phyloP scores from a whole-genome alignment of 2,113 vertebrate genomes.

The Nothocercus nigrocapillus region DNA sequence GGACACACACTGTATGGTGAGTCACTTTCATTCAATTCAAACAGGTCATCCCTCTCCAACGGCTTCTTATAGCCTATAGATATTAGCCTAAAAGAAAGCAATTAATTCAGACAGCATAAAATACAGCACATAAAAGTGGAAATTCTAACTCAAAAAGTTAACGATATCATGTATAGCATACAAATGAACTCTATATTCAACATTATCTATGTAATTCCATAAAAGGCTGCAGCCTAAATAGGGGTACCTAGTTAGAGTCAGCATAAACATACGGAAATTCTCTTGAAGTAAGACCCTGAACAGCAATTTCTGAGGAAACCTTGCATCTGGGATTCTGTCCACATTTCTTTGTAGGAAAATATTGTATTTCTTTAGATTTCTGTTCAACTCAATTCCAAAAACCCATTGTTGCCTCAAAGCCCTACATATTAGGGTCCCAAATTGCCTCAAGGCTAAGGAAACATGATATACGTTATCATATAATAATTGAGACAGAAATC shows the following conservation, averaged over 20 bases:
- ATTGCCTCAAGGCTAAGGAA: not conserved
- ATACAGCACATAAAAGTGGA: not conserved
- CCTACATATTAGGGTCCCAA: not conserved
- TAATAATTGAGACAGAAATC: not conserved
- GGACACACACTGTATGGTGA: slow-evolving; percentile 55
- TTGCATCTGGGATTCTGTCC: not conserved
- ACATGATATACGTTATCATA: not conserved
- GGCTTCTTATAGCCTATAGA: slow-evolving; percentile 66
- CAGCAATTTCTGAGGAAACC: not conserved
- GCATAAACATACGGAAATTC: not conserved
- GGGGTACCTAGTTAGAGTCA: not conserved
- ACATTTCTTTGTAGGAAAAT: not conserved
- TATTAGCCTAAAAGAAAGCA: slow-evolving; percentile 53
- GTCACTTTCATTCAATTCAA: slow-evolving; percentile 63
- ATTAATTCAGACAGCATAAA: not conserved
- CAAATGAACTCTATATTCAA: not conserved
- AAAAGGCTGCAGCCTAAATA: not conserved
- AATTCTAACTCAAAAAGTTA: not conserved
- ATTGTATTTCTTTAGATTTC: not conserved
- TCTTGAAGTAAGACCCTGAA: not conserved
- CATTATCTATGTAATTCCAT: not conserved
- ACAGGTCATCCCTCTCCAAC: slow-evolving; percentile 68
- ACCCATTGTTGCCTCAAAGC: not conserved
- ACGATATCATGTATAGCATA: not conserved
- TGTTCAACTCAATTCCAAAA: not conserved